Evolutionary conservation across 2,113 vertebrate species (phyloP).

Genomic region (Camelus dromedarius): DNA sequence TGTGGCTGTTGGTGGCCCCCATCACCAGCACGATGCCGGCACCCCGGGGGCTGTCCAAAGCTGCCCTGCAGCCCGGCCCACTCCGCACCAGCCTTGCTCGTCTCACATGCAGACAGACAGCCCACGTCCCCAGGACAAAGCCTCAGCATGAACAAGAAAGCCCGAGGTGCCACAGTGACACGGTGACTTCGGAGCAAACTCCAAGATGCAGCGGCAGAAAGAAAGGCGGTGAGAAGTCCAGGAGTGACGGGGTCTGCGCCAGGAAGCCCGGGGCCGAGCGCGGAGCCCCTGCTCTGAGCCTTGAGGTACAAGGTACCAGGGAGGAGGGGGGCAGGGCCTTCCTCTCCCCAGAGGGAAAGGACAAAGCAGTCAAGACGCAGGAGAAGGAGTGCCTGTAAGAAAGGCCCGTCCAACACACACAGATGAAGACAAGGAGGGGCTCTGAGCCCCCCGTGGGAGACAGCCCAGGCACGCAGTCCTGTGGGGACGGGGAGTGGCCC

Average conservation of each 20-base stretch:
- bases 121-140: neutral
- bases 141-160: neutral
- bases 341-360: neutral
- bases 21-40: neutral
- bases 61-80: neutral
- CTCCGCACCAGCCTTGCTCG: neutral
- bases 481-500: neutral
- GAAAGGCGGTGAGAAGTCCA: neutral
- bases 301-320: neutral
- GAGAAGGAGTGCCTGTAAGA: neutral
- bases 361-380: neutral
- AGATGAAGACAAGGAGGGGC: neutral
- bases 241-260: neutral
- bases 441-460: neutral
- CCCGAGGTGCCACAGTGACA: neutral
- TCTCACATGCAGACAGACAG: neutral
- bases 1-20: neutral
- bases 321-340: neutral
- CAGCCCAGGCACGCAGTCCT: neutral
- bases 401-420: neutral
- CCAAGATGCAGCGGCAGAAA: fast-evolving
- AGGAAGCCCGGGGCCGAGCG: neutral
- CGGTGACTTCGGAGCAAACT: neutral
- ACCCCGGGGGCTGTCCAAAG: neutral
- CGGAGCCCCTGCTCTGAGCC: neutral